Evolutionary conservation across 2,797 vertebrate genomes (phyloP), one percentile per base, ranked within the genome.

Genomic region (Scarus forsteni): DNA sequence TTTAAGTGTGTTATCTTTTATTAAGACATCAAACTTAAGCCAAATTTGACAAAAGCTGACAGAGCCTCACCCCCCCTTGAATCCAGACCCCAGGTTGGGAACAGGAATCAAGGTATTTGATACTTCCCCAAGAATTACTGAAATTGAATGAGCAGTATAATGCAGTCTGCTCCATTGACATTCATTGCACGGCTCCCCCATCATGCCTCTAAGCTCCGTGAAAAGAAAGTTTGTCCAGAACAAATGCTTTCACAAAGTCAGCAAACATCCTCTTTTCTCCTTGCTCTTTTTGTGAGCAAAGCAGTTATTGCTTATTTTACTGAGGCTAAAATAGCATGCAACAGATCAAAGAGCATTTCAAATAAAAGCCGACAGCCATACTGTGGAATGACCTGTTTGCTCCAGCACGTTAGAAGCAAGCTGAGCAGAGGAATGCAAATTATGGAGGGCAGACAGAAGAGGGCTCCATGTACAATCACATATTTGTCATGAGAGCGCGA

Each of bases 341-440:
- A 6, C 66, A 35, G 45, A 57, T 66, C 51, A 45, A 58, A 44
- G 27, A 18, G 18, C 56, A 16, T 62, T 18, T 51, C 40, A 49
- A 19, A 56, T 42, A 7, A 35, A 0, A 62, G 15, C 27, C 49
- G 62, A 34, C 67, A 35, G 56, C 18, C 15, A 6, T 13, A 1
- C 35, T 77, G 51, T 15, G 7, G 34, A 52, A 43, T 49, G 54
- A 58, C 52, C 15, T 36, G 49, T 53, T 51, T 16, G 6, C 16
- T 60, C 19, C 3, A 7, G 39, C 8, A 15, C 16, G 19, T 16
- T 40, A 0, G 9, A 43, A 54, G 43, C 44, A 16, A 16, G 55
- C 35, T 3, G 59, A 50, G 61, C 3, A 11, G 55, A 27, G 13
- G 66, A 64, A 63, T 40, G 35, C 18, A 66, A 36, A 52, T 58